Evolutionary conservation across 2,888 invertebrate species (phyloP), one percentile per base, ranked within the genome.

Genomic region (Coelopa pilipes): DNA sequence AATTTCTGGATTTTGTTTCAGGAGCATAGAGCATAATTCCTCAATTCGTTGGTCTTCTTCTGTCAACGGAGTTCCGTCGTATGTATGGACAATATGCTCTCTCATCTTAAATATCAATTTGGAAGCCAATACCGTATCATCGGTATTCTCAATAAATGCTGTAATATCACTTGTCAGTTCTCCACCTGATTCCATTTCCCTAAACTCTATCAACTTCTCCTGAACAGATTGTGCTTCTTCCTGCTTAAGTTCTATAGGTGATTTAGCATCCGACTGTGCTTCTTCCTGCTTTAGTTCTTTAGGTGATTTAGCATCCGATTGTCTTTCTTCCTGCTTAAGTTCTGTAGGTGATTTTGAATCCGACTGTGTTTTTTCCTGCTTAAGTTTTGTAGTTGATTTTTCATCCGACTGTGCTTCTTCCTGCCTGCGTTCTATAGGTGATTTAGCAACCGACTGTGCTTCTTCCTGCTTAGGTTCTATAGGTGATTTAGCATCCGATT

Each of bases 81-180:
- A 84, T 0, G 85, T 86, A 12, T 87, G 86, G 13, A 85, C 86
- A 68, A 86, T 82, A 19, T 85, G 84, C 62, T 85, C 82, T 69
- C 80, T 77, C 1, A 86, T 74, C 62, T 83, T 83, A 3, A 86
- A 84, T 19, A 85, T 77, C 3, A 80, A 76, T 73, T 83, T 83
- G 4, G 77, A 66, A 12, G 81, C 72, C 60, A 80, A 75, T 5
- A 80, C 79, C 1, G 71, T 46, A 57, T 79, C 77, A 13, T 76
- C 12, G 0, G 78, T 55, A 50, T 77, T 78, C 1, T 80, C 76
- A n/a, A 83, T 55, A 1, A 76, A 15, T 9, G 78, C 75, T 34
- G 74, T n/a, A 49, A 75, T 59, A 45, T 65, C 1, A 24, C 70
- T 62, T 69, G 67, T 47, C 55, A 60, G 34, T 46, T 57, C 24